Evolutionary conservation across 2,888 invertebrate species (phyloP).

Genomic region (Pteria penguin): DNA sequence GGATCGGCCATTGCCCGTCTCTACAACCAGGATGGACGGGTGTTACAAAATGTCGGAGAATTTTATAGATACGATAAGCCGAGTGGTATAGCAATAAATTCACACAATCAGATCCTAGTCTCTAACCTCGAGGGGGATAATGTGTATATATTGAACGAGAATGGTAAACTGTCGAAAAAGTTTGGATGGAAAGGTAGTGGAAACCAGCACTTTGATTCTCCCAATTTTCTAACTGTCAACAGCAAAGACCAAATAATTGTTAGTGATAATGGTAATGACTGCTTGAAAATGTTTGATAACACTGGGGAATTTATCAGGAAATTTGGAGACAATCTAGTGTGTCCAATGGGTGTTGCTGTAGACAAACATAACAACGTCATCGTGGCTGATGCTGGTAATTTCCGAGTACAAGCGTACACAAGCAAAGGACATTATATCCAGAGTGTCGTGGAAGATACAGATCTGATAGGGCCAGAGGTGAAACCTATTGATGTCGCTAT

Average conservation of each 20-base stretch:
- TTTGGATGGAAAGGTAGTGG: conserved; percentile 73
- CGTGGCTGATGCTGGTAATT: conserved; percentile 74
- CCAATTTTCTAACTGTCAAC: conserved; percentile 67
- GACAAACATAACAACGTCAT: conserved; percentile 71
- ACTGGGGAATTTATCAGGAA: conserved; percentile 68
- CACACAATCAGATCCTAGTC: conserved; percentile 60
- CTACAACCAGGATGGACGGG: conserved; percentile 60
- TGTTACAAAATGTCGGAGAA: conserved; percentile 63
- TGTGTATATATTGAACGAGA: conserved; percentile 68
- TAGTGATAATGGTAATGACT: conserved; percentile 69
- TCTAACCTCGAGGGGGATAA: conserved; percentile 65
- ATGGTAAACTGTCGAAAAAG: conserved; percentile 66
- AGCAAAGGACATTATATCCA: conserved; percentile 63
- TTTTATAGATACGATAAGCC: conserved; percentile 66
- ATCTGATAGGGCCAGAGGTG: conserved; percentile 62
- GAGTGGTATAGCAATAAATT: conserved; percentile 65
- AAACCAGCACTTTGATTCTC: conserved; percentile 65
- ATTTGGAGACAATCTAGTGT: conserved; percentile 63
- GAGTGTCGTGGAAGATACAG: conserved; percentile 63
- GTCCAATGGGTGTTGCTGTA: conserved; percentile 71
- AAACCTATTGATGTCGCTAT: conserved; percentile 71
- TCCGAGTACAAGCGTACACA: conserved; percentile 70
- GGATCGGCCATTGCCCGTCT: conserved; percentile 64
- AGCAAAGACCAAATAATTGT: conserved; percentile 71
- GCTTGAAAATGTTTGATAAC: conserved; percentile 66